Evolutionary conservation across 2,113 vertebrate species (phyloP), one percentile per base, ranked within the genome.

Genomic region (Tachysurus vachellii): DNA sequence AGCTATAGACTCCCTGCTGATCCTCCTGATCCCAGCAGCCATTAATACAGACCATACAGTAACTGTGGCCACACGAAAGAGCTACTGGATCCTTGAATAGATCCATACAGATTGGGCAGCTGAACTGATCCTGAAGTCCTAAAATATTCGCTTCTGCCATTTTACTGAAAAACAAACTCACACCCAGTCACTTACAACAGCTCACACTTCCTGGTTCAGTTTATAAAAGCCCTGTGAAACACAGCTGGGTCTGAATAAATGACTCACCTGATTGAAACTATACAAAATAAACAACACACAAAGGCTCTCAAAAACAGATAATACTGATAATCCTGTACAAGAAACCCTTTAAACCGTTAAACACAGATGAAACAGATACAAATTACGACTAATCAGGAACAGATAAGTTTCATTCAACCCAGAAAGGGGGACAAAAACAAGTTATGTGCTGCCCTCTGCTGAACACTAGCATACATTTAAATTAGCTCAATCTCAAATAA

Each of bases 81-180:
- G 26, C 2, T 19, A 54, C 76, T 19, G 76, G 76, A 19, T 79
- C 76, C 50, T 56, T 79, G 26, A 79, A 12, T 3, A 79, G 76
- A 79, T 79, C 76, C 50, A 79, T 14, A 79, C 76, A 79, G 80
- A 82, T 62, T 44, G 56, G 7, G 42, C 68, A 71, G 17, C 31
- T 71, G 68, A 71, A 71, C 6, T 71, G 68, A 42, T 71, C 68
- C 4, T 12, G 31, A 62, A 1, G 5, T 82, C n/a, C n/a, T n/a
- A n/a, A n/a, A n/a, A n/a, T n/a, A n/a, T n/a, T n/a, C n/a, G n/a
- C n/a, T n/a, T n/a, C 59, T n/a, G 59, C 80, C 80, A 82, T 82
- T 82, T 62, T 82, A 36, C 16, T 31, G 68, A 19, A 42, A 42
- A 19, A 16, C 17, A 44, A 44, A 73, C 36, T 71, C 66, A 14